These are phyloP conservation scores for Ctenochaetus hawaiiensis DNA, from an alignment of 2,797 vertebrate species.

Conservation along the genomic window DNA sequence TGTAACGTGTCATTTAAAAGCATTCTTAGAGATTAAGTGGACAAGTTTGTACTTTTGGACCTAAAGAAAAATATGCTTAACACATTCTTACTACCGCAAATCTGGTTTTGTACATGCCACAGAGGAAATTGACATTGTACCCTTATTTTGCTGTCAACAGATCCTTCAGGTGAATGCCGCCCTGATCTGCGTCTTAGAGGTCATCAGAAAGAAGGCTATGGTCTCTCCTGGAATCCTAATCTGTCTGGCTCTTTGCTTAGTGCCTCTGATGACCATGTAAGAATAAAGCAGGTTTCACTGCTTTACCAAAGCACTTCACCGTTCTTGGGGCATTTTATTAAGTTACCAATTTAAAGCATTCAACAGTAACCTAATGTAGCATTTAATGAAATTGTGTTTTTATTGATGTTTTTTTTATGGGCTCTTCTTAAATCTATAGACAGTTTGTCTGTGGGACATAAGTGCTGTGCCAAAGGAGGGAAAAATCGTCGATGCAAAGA, in stretches of 20 bases:
- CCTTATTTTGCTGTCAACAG: slow-evolving; percentile 65
- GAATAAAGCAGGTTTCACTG: slow-evolving; percentile 40
- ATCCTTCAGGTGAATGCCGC: slow-evolving; percentile 94
- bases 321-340: not conserved
- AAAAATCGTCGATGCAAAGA: slow-evolving; percentile 93
- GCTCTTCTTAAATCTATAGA: slow-evolving; percentile 75
- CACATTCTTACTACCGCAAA: fast-evolving
- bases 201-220: slow-evolving; percentile 97
- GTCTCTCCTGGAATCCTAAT: slow-evolving; percentile 97
- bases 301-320: not conserved
- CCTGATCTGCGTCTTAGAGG: slow-evolving; percentile 94
- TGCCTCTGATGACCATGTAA: slow-evolving; percentile 96
- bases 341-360: not conserved
- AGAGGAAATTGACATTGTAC: not conserved
- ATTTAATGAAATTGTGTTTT: not conserved
- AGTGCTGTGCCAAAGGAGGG: slow-evolving; percentile 91
- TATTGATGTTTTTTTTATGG: not conserved
- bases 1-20: not conserved
- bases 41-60: not conserved
- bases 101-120: not conserved
- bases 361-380: not conserved
- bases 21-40: not conserved
- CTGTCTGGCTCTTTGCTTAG: slow-evolving; percentile 94
- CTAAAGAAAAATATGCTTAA: no score
- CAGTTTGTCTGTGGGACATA: slow-evolving; percentile 96